Base-by-base conservation (phyloP, 2,888 invertebrate genomes). In the Drosophila maculinotata region DNA sequence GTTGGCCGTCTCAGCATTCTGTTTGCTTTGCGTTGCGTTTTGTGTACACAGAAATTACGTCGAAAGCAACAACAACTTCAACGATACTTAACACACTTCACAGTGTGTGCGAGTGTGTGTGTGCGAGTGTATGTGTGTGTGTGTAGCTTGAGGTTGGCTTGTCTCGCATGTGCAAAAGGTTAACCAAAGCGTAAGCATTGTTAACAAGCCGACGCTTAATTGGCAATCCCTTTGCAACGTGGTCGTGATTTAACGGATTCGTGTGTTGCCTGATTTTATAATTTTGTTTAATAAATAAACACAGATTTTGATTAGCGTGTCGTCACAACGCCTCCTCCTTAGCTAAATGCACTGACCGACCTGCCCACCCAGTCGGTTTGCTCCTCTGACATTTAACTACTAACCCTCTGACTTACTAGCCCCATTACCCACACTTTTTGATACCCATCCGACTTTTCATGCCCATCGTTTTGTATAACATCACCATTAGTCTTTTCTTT, bases 271-370 rank as follows among this genome's bases (percentile, higher is more conserved):
- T 57, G 74, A 68, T 67, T 85, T 72, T 57, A 49, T 73, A 85
- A 69, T 70, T 68, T 82, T 76, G 74, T 69, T 83, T 69, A 67
- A 82, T 86, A 79, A 81, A 86, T 82, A 83, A 85, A 86, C 66
- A 79, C 60, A 69, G 56, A 69, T 63, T 79, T 70, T 69, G 70
- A 82, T 81, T 78, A 78, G 76, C 85, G 66, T 69, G 78, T 72
- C 65, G 63, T 62, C 73, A 44, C 28, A 25, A 39, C 26, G 44
- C 59, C 45, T 25, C 20, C 14, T 9, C 10, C 8, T 10, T 8
- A 10, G 1, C 8, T 1, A 4, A 20, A 2, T 20, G 20, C 20
- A 4, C 20, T 20, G 20, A 20, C 36, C 17, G 10, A 12, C n/a
- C 8, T 6, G 23, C 7, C 1, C 3, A n/a, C n/a, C n/a, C n/a